phyloP scores from a whole-genome alignment of 2,888 invertebrate species.

The Autographa gamma region DNA sequence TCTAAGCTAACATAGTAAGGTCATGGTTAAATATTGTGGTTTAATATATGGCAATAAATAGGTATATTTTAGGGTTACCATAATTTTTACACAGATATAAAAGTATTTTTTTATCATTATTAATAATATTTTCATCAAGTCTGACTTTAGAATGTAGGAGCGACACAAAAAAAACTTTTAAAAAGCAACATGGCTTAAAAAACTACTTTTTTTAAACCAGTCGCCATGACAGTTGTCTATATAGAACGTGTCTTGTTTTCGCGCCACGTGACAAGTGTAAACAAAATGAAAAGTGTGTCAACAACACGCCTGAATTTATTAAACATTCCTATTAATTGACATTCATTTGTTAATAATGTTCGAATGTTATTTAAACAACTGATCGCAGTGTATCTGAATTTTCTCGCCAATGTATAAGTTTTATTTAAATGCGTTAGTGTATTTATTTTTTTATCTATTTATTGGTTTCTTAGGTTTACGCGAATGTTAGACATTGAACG shows the following conservation, averaged over 20 bases:
- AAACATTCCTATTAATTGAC: constrained; percentile 24
- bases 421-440: background rate
- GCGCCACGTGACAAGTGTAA: constrained; percentile 33
- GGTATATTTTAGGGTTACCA: too few species aligned
- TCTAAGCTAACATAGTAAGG: background rate
- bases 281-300: constrained; percentile 26
- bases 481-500: too few species aligned
- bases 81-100: too few species aligned
- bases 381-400: constrained; percentile 14
- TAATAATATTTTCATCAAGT: too few species aligned
- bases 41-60: background rate
- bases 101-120: too few species aligned
- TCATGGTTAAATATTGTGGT: background rate
- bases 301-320: constrained; percentile 10
- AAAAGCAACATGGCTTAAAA: background rate
- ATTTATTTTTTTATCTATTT: too few species aligned
- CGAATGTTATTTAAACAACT: constrained; percentile 35
- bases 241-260: constrained; percentile 1
- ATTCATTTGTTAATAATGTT: constrained; percentile 6
- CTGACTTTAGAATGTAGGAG: too few species aligned
- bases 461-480: too few species aligned
- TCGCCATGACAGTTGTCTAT: constrained; percentile 18
- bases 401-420: background rate
- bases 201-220: background rate
- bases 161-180: too few species aligned